Base-by-base conservation (phyloP, 2,888 invertebrate genomes). In the Eulithis prunata region DNA sequence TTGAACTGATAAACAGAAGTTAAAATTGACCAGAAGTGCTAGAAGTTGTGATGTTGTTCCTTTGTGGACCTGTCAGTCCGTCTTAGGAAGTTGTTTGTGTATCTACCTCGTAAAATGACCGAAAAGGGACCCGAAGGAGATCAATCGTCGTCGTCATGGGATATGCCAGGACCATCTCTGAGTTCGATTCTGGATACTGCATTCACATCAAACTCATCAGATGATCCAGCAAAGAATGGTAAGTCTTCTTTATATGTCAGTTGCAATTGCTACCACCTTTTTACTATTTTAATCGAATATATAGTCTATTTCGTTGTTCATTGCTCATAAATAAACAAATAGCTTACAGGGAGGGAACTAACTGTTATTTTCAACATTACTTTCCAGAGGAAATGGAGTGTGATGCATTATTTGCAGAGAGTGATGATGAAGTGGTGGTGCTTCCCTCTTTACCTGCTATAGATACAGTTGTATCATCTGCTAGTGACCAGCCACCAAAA, bases 151-250 rank as follows among this genome's bases (percentile, higher is more conserved):
- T 81, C 89, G 60, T 82, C 90, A 59, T 93, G 93, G 92, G 90
- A 92, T 77, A 81, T 89, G 69, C 89, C 92, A 67, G 92, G 90
- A 32, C 90, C 90, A 60, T 94, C 95, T 10, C 78, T 95, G 73
- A 94, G 94, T 59, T 95, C 95, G 82, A 95, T 95, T 80, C 90
- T 95, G 73, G 94, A 95, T 80, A 94, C 95, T 68, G 95, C 94
- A 68, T 95, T 95, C 80, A 93, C 94, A 70, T 94, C 95, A 68
- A 91, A 94, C 64, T 91, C 93, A 56, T 85, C 88, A 71, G 90
- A 90, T 70, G 86, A 76, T 76, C 88, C 82, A 72, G 81, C 83
- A 59, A 86, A 86, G 75, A 89, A 85, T 85, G 92, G 92, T 91
- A 86, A 72, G 58, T 45, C 7, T 13, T 13, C n/a, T 11, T 12